phyloP scores from a whole-genome alignment of 2,888 invertebrate genomes.

The Callosobruchus maculatus region DNA sequence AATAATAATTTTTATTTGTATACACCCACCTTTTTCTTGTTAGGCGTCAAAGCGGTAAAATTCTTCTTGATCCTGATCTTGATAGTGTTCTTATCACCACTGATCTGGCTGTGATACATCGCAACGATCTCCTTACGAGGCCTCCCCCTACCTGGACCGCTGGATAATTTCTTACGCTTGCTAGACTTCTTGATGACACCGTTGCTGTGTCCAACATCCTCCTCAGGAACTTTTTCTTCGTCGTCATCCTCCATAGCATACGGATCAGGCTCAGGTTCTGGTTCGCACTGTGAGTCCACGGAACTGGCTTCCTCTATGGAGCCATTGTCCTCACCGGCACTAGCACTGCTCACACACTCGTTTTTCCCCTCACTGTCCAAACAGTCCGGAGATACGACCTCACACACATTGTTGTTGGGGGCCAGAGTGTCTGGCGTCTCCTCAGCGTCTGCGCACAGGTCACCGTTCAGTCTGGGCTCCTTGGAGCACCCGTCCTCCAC shows the following conservation, averaged over 20 bases:
- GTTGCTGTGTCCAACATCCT: conserved; percentile 31
- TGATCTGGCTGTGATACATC: conserved; percentile 60
- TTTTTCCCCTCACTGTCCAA: conserved; percentile 9
- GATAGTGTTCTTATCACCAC: conserved; percentile 64
- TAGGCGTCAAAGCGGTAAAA: conserved; percentile 41
- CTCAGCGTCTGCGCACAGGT: conserved; percentile 24
- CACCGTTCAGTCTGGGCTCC: conserved; percentile 31
- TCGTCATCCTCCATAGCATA: conserved; percentile 21
- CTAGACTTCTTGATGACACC: conserved; percentile 34
- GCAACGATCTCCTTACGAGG: conserved; percentile 52
- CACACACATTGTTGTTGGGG: conserved; percentile 45
- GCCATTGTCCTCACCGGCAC: conserved; percentile 8
- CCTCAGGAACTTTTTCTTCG: conserved; percentile 14
- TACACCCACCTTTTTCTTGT: conserved; percentile 42
- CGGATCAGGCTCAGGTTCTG: conserved; percentile 15
- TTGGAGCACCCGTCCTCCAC: conserved; percentile 17
- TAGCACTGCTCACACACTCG: neutral
- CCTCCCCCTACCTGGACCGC: conserved; percentile 43
- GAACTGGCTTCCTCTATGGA: conserved; percentile 13
- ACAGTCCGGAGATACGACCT: conserved; percentile 28
- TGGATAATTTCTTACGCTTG: conserved; percentile 34
- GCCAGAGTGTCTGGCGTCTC: conserved; percentile 18
- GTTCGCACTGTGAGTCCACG: conserved; percentile 9
- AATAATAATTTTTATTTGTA: no score
- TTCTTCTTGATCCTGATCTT: conserved; percentile 67